Evolutionary conservation across 2,113 vertebrate genomes (phyloP), one percentile per base, ranked within the genome.

Genomic region (Nothocercus nigrocapillus): DNA sequence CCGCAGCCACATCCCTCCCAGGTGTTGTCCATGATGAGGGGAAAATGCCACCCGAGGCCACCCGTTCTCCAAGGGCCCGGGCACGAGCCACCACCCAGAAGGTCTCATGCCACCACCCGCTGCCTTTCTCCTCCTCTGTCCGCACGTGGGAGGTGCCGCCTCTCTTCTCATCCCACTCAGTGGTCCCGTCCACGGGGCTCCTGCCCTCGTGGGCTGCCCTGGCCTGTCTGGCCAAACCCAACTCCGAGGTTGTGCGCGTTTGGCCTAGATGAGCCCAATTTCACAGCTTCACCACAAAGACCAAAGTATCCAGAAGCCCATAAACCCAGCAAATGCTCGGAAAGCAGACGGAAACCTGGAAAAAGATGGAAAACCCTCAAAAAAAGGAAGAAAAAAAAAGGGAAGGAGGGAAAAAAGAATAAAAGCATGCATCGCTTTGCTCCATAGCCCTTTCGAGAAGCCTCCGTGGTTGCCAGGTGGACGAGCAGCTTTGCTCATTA

Each of bases 401-500:
- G 19, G 20, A 47, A 18, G 18, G 49, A 5, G 21, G 49, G 21
- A 8, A 16, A 44, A 44, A 16, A 44, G 27, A 30, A 30, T 30
- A 28, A 20, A 74, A 1, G 13, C 63, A 79, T 70, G 63, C 89
- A 62, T 66, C 2, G 1, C 66, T 38, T 49, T 47, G 78, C 64
- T 92, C 63, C 7, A 1, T 64, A 66, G 67, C 68, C 88, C 94
- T 94, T 90, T 70, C 56, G 76, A 4, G 61, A 15, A 5, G 88
- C 69, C 58, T 84, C 90, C 47, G 40, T 3, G 28, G 74, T 88
- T 92, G 84, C 56, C 2, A 13, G 88, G 64, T 68, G 74, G 85
- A 93, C 86, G 24, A 90, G 88, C 83, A 84, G 84, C 82, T 95
- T 79, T 92, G 75, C 87, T 93, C 93, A 90, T 96, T 94, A 95